A percentile compares a stretch with the other conserved stretches of the same genome.
phyloP scores from a whole-genome alignment of 1,140 invertebrate genomes.

The Drosophila neocordata region DNA sequence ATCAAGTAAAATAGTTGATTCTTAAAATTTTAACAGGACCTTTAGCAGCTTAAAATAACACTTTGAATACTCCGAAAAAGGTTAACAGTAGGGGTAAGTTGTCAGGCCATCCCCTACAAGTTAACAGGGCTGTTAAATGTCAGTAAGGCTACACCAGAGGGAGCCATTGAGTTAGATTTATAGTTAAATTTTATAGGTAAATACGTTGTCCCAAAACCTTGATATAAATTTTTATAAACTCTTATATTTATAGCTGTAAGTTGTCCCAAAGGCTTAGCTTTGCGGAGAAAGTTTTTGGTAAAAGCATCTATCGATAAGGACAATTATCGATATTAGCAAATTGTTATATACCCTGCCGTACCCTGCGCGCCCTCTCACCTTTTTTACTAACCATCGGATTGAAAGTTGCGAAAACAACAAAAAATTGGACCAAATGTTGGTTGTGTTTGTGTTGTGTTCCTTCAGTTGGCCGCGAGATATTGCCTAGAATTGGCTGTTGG shows the following conservation, averaged over 20 bases:
- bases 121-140: neutral
- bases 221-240: neutral
- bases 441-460: slow-evolving; percentile 31
- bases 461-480: slow-evolving; percentile 64
- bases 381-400: neutral
- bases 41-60: no score
- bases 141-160: neutral
- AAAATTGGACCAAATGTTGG: slow-evolving; percentile 44
- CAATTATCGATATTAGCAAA: neutral
- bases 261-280: neutral
- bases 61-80: no score
- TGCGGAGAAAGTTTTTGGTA: neutral
- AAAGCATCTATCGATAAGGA: slow-evolving; percentile 7
- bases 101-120: neutral
- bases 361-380: neutral
- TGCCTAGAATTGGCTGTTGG: slow-evolving; percentile 35
- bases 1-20: no score
- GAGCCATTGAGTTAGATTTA: neutral
- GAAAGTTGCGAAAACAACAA: slow-evolving; percentile 11
- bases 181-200: neutral
- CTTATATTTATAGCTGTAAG: slow-evolving; percentile 1
- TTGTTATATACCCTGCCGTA: neutral
- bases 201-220: neutral
- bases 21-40: no score
- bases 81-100: neutral